Conservation (phyloP, 2,113 vertebrate species). For the Cavia porcellus region DNA sequence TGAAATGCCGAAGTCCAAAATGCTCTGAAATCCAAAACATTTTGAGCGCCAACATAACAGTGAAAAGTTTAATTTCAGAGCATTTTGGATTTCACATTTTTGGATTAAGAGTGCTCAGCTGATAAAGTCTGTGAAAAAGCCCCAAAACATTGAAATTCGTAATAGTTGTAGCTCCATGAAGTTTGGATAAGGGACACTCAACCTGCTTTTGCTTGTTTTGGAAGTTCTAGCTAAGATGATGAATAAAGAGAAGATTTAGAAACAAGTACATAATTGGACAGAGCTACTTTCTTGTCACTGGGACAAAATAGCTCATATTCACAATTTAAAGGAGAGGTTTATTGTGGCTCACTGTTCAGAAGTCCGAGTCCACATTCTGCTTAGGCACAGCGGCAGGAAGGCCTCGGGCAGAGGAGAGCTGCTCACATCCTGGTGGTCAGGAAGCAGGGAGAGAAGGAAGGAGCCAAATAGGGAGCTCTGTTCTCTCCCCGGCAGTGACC, state of each 20-base stretch:
- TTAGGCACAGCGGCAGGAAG: no score
- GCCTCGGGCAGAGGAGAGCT: background rate
- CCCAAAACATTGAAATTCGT: background rate
- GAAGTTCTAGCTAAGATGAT: background rate
- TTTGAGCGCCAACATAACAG: background rate
- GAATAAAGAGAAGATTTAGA: constrained; percentile 20
- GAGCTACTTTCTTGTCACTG: background rate
- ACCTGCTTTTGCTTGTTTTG: background rate
- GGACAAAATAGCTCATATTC: background rate
- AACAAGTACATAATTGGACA: background rate
- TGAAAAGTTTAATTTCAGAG: background rate
- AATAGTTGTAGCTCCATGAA: background rate
- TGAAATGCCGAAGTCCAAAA: background rate
- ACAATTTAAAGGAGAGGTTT: background rate
- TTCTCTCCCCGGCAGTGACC: background rate
- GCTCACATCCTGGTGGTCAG: no score
- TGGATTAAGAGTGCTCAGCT: background rate
- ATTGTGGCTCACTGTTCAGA: background rate
- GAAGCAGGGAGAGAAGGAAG: background rate
- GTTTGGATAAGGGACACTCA: background rate
- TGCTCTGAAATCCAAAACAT: background rate
- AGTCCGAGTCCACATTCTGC: background rate
- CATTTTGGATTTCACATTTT: background rate
- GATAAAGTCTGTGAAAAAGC: background rate
- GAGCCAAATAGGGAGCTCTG: background rate